phyloP scores from a whole-genome alignment of 2,797 vertebrate genomes.

The Linurgus olivaceus region DNA sequence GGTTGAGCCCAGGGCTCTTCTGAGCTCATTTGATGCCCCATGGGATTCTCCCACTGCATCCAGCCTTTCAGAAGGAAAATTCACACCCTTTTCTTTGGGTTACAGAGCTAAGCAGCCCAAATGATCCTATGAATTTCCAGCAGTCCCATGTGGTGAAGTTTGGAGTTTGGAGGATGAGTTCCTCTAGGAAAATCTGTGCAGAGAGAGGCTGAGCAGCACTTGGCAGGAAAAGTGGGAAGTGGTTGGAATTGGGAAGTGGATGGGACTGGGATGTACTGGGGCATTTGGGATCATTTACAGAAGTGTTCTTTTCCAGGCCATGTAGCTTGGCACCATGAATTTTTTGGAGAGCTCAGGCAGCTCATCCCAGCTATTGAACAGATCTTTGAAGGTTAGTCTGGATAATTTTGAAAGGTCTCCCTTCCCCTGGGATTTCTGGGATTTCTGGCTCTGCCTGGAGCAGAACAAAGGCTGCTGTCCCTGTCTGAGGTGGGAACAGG shows the following conservation, averaged over 20 bases:
- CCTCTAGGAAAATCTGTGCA: neutral
- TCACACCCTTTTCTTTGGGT: neutral
- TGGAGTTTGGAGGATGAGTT: neutral
- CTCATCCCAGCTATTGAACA: neutral
- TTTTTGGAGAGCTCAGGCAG: neutral
- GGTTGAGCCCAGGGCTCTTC: neutral
- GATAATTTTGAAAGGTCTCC: neutral
- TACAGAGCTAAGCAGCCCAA: neutral
- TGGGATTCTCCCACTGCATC: neutral
- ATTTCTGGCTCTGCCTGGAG: neutral
- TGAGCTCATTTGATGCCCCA: neutral
- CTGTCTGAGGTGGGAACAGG: neutral
- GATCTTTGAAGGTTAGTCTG: neutral
- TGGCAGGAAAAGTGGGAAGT: neutral
- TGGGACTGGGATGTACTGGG: neutral
- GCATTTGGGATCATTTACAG: neutral
- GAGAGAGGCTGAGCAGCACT: neutral
- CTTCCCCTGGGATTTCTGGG: neutral
- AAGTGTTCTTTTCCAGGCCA: neutral
- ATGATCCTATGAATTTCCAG: neutral
- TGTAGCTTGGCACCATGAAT: fast-evolving
- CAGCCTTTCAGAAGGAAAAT: neutral
- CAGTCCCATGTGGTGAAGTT: fast-evolving
- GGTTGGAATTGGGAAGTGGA: neutral
- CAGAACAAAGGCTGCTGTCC: slow-evolving; percentile 14